Percentiles rank a stretch among this genome's conserved stretches.
These are phyloP conservation scores for Zoanthus sansibaricus DNA, from an alignment of 92 coral and sea anemone genomes.

Conservation along the genomic window DNA sequence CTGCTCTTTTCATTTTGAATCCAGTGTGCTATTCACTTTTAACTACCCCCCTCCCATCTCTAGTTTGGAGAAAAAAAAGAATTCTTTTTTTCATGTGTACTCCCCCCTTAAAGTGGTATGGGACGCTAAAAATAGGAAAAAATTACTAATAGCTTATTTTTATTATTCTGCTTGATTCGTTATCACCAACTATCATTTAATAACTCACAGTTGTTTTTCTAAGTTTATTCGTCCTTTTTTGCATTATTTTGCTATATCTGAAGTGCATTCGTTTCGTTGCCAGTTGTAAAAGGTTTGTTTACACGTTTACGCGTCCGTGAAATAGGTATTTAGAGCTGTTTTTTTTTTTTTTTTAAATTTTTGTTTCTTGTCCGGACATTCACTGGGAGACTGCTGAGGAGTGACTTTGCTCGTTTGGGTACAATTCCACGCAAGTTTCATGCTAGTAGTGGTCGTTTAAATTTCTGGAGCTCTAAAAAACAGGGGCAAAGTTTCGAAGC, in stretches of 20 bases:
- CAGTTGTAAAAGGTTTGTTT: background rate
- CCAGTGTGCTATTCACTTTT: too few species aligned
- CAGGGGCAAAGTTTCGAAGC: too few species aligned
- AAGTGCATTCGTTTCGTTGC: background rate
- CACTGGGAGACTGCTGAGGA: too few species aligned
- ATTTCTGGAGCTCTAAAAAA: too few species aligned
- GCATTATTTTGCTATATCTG: background rate
- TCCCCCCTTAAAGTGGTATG: background rate
- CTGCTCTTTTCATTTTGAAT: too few species aligned
- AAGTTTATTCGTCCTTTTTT: background rate
- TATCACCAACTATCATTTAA: background rate
- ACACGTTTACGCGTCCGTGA: constrained; percentile 5
- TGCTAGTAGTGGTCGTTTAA: too few species aligned
- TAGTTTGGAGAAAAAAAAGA: too few species aligned
- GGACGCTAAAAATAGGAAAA: background rate
- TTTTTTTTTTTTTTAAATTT: too few species aligned
- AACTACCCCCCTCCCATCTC: too few species aligned
- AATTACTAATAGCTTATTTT: background rate
- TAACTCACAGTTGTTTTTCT: background rate
- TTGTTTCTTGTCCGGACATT: background rate
- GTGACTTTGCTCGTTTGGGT: too few species aligned
- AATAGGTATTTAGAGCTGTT: background rate
- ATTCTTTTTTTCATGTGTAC: too few species aligned
- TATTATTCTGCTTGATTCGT: constrained; percentile 1
- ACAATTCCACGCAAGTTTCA: too few species aligned